phyloP scores from a whole-genome alignment of 2,113 vertebrate species.

The Nerophis lumbriciformis region DNA sequence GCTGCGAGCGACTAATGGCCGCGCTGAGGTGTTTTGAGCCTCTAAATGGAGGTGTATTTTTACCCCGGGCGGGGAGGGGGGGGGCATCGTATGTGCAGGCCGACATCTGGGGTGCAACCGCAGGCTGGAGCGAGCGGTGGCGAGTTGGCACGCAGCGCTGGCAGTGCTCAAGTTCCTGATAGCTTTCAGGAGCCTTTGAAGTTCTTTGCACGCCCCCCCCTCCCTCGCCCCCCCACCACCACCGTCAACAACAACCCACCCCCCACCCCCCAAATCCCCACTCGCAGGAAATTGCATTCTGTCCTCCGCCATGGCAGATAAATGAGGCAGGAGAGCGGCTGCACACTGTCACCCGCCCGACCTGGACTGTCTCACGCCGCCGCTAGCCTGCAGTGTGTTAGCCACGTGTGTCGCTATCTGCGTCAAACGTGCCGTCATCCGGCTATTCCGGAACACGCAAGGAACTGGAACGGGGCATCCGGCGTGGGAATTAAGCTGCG shows the following conservation, averaged over 20 bases:
- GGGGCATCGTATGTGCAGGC: too few relatives aligned
- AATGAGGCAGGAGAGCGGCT: slow-evolving; percentile 70
- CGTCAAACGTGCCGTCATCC: slow-evolving; percentile 8
- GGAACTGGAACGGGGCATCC: background rate
- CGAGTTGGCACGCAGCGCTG: slow-evolving; percentile 69
- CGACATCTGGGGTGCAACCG: slow-evolving; percentile 47
- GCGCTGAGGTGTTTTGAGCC: slow-evolving; percentile 64
- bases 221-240: slow-evolving; percentile 7
- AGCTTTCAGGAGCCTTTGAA: slow-evolving; percentile 71
- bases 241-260: slow-evolving; percentile 11
- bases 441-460: background rate
- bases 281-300: slow-evolving; percentile 75
- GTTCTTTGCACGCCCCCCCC: slow-evolving; percentile 57
- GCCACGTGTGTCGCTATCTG: slow-evolving; percentile 48
- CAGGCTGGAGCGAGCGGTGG: slow-evolving; percentile 59
- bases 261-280: slow-evolving; percentile 52
- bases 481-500: too few relatives aligned
- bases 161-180: slow-evolving; percentile 61
- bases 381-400: slow-evolving; percentile 63
- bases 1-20: slow-evolving; percentile 64
- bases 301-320: slow-evolving; percentile 72
- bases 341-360: slow-evolving; percentile 63
- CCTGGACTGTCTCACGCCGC: slow-evolving; percentile 66
- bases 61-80: slow-evolving; percentile 34
- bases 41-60: slow-evolving; percentile 70